Conservation (phyloP, 2,113 vertebrate genomes). For the Acrocephalus arundinaceus region DNA sequence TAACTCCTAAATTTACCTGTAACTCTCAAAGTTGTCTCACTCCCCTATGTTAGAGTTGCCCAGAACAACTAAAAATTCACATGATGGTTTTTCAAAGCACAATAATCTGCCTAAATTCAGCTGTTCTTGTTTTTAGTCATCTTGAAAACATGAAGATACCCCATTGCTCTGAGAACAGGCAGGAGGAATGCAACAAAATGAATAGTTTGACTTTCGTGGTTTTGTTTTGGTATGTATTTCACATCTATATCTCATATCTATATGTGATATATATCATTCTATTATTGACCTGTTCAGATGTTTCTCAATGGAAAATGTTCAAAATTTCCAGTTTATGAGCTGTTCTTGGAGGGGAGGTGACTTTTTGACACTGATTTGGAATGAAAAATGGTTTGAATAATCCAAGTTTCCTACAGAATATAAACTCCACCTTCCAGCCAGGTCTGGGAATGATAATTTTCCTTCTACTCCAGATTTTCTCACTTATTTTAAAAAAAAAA, state of each 20-base stretch:
- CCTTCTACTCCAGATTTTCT: neutral
- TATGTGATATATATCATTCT: neutral
- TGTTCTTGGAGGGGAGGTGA: neutral
- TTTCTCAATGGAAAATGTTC: slow-evolving; percentile 7
- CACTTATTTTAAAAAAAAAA: neutral
- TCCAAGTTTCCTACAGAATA: neutral
- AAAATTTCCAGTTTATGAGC: neutral
- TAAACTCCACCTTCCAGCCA: neutral
- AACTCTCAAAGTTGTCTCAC: neutral
- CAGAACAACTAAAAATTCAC: neutral
- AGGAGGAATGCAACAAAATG: neutral
- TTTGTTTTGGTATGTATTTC: neutral
- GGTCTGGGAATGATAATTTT: neutral
- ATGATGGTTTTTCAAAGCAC: neutral
- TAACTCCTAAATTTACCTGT: neutral
- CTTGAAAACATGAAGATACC: neutral
- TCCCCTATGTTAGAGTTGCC: rapidly evolving
- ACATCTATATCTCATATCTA: neutral
- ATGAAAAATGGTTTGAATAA: neutral
- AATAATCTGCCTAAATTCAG: neutral
- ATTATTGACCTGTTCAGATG: neutral
- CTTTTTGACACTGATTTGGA: slow-evolving; percentile 5
- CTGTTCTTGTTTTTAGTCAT: neutral
- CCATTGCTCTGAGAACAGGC: neutral
- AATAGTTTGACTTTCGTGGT: neutral